A percentile compares a stretch with the other conserved stretches of the same genome.
phyloP scores from a whole-genome alignment of 2,113 vertebrate species.

The Condylura cristata region DNA sequence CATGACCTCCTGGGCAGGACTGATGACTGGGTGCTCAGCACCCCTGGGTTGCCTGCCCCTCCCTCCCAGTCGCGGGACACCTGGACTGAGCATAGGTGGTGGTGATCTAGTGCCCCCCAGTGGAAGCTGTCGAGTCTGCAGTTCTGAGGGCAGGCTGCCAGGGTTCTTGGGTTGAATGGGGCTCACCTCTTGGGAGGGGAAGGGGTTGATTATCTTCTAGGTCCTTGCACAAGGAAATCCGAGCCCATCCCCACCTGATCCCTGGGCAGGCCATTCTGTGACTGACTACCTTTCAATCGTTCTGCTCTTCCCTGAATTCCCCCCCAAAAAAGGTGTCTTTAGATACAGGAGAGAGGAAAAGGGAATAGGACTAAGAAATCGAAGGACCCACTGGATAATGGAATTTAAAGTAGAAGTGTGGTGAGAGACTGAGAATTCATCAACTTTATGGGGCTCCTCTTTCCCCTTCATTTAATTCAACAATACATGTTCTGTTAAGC shows the following conservation, averaged over 20 bases:
- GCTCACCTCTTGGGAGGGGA: no score
- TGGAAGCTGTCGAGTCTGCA: neutral
- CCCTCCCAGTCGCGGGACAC: neutral
- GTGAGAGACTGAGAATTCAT: neutral
- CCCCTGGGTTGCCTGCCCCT: neutral
- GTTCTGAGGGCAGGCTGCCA: accelerated
- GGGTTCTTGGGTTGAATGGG: neutral
- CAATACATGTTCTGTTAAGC: accelerated
- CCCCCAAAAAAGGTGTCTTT: neutral
- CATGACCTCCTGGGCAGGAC: neutral
- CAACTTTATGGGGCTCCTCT: accelerated
- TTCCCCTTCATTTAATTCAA: accelerated
- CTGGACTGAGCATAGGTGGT: neutral
- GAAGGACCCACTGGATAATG: neutral
- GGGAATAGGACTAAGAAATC: neutral
- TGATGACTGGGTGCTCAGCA: neutral
- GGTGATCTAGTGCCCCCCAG: neutral
- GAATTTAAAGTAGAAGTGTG: neutral
- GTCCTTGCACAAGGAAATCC: no score
- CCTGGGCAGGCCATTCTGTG: neutral
- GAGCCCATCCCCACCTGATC: neutral
- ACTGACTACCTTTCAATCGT: neutral
- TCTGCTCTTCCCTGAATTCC: neutral
- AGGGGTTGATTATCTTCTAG: no score
- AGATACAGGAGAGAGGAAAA: neutral